phyloP scores from a whole-genome alignment of 1,140 invertebrate genomes.

The Pomacea maculata region DNA sequence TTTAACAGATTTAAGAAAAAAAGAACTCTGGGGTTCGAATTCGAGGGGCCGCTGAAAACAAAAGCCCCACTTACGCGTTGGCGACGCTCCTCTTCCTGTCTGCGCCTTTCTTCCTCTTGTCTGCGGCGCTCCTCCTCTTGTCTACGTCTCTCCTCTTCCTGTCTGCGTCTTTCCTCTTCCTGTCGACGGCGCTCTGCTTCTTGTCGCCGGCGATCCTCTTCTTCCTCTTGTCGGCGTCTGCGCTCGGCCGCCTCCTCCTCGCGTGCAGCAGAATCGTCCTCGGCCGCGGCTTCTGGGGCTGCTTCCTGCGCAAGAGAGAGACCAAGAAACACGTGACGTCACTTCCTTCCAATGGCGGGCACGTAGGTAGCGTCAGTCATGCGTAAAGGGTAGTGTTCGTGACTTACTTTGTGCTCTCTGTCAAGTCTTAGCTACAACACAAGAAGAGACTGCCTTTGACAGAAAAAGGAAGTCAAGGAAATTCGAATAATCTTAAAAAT shows the following conservation, averaged over 20 bases:
- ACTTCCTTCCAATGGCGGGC: background rate
- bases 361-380: too few species aligned
- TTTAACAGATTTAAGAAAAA: background rate
- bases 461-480: too few species aligned
- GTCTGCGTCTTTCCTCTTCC: slow-evolving; percentile 27
- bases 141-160: slow-evolving; percentile 17
- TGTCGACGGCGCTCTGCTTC: slow-evolving; percentile 18
- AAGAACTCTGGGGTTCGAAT: background rate
- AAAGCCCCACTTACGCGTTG: background rate
- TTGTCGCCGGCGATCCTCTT: slow-evolving; percentile 14
- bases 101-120: slow-evolving; percentile 25
- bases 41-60: too few species aligned
- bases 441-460: too few species aligned
- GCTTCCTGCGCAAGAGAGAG: background rate
- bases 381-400: too few species aligned
- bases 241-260: slow-evolving; percentile 26
- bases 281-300: slow-evolving; percentile 13
- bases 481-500: too few species aligned
- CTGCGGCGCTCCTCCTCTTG: slow-evolving; percentile 19
- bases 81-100: slow-evolving; percentile 22
- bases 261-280: slow-evolving; percentile 24
- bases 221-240: slow-evolving; percentile 24
- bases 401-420: too few species aligned
- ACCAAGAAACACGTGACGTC: background rate
- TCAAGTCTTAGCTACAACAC: too few species aligned